Evolutionary conservation across 1,140 invertebrate genomes (phyloP).

Genomic region (Bombus breviceps): DNA sequence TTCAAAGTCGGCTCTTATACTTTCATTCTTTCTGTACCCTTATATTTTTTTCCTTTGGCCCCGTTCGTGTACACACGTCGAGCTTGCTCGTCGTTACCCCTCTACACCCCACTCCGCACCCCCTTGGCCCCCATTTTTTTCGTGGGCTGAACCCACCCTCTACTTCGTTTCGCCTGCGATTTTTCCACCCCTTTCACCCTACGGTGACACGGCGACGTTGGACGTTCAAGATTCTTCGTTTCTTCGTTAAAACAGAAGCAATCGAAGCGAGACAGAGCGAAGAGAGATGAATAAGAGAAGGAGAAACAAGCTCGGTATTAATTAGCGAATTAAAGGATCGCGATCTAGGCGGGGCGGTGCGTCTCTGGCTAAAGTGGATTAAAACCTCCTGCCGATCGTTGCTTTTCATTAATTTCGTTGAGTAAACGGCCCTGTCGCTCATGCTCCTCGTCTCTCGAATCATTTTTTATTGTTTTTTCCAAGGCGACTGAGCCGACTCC

Average conservation of each 20-base stretch:
- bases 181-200: conserved; percentile 41
- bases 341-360: conserved; percentile 51
- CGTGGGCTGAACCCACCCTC: conserved; percentile 28
- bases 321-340: conserved; percentile 79
- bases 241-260: conserved; percentile 65
- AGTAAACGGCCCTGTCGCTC: conserved; percentile 62
- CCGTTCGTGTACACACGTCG: conserved; percentile 71
- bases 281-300: neutral
- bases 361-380: conserved; percentile 69
- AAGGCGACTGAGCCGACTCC: conserved; percentile 2
- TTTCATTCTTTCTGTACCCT: conserved; percentile 64
- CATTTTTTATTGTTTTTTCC: conserved; percentile 25
- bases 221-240: conserved; percentile 69
- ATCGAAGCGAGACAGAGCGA: conserved; percentile 3
- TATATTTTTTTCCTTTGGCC: conserved; percentile 65
- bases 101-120: neutral
- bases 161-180: conserved; percentile 31
- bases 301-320: conserved; percentile 69
- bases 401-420: conserved; percentile 68
- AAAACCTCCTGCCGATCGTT: conserved; percentile 67
- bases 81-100: conserved; percentile 58
- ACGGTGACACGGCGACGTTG: conserved; percentile 37
- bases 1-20: conserved; percentile 73
- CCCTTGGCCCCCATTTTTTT: conserved; percentile 4
- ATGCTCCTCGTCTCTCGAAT: neutral